Base-by-base conservation (phyloP, 2,113 vertebrate genomes). In the Nestor notabilis region DNA sequence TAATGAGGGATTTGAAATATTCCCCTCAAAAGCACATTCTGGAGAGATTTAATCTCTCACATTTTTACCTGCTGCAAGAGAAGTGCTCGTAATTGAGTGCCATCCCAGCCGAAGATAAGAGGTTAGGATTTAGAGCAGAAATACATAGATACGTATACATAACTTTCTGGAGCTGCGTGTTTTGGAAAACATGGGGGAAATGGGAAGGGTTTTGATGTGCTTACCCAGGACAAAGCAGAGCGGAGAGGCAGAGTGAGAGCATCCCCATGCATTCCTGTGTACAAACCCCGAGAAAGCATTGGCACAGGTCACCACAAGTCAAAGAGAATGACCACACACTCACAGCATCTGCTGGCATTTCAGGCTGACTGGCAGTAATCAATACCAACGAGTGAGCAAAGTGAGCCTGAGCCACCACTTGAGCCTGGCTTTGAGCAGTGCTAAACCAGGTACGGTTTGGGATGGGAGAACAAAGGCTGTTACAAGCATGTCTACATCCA, bases 291-390 rank as follows among this genome's bases (percentile, higher is more conserved):
- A 3, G 52, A 3, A 7, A 8, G 24, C 47, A 0, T 10, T 3
- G 16, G 58, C 11, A 2, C 3, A 7, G 66, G n/a, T 1, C 23
- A 33, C 21, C 77, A 2, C 55, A 1, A 5, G 37, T 2, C 8
- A 2, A 19, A 11, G 63, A 20, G 56, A 29, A 18, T 2, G 3
- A 0, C 17, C 2, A 0, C 4, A 10, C 17, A 6, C 3, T 0
- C 7, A 28, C 19, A 1, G 24, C 2, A 6, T 6, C 43, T 3
- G 46, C 20, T 14, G 10, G 29, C 4, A 4, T n/a, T n/a, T 25
- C 11, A 15, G 3, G 17, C 19, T 31, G 8, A 0, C 47, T 9
- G 69, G 61, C 66, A 50, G 79, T 5, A 56, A 13, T 3, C 3
- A 2, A 2, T 6, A 1, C 14, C 13, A 0, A 1, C 1, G 49